phyloP scores from a whole-genome alignment of 53 echinoderm and acorn worm species.

The Mesocentrotus franciscanus region DNA sequence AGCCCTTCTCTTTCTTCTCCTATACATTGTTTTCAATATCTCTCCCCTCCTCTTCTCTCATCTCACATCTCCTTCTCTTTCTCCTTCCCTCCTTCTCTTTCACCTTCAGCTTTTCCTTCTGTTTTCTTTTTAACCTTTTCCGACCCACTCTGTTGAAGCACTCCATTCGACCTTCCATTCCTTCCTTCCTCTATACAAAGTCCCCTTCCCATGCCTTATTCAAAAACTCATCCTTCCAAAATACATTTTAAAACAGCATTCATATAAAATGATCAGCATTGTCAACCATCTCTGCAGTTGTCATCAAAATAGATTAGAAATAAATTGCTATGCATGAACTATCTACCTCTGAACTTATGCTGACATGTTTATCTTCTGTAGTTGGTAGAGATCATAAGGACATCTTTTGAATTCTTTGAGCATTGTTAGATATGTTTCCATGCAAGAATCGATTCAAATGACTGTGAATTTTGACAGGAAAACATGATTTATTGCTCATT shows the following conservation, averaged over 20 bases:
- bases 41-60: too few relatives aligned
- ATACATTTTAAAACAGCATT: neutral
- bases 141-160: neutral
- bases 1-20: too few relatives aligned
- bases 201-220: neutral
- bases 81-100: neutral
- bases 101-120: neutral
- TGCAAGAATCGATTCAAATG: neutral
- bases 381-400: conserved; percentile 11
- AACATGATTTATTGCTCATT: conserved; percentile 40
- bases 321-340: conserved; percentile 17
- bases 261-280: neutral
- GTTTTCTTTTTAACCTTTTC: neutral
- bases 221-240: conserved; percentile 3
- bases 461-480: neutral
- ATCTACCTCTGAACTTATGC: conserved; percentile 41
- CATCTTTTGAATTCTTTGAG: neutral
- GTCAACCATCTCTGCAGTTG: conserved; percentile 4
- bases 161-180: too few relatives aligned
- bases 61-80: neutral
- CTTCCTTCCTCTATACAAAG: neutral
- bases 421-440: conserved; percentile 6
- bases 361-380: conserved; percentile 39
- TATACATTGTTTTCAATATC: too few relatives aligned
- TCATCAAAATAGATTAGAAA: conserved; percentile 37